Conservation (phyloP, 2,113 vertebrate genomes). For the zebrafish (Danio rerio) region DNA sequence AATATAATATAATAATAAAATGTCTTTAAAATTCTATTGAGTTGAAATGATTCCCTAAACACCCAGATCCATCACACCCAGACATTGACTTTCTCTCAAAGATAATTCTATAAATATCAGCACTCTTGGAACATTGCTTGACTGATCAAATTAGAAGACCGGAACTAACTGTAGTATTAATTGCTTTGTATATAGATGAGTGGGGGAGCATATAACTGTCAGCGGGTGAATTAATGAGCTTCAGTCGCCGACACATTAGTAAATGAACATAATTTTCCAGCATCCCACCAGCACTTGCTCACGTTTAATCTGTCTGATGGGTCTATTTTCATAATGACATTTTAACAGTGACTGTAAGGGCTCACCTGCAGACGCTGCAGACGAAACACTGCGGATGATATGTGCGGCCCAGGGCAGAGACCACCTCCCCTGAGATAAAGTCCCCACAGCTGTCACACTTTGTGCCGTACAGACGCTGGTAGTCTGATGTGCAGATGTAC, state of each 20-base stretch:
- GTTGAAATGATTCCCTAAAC: neutral
- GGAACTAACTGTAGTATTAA: slow-evolving; percentile 1
- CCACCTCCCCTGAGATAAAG: slow-evolving; percentile 98
- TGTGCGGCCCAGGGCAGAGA: slow-evolving; percentile 94
- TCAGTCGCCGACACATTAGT: neutral
- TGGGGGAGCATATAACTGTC: slow-evolving; percentile 16
- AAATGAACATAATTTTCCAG: slow-evolving; percentile 13
- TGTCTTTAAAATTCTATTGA: neutral
- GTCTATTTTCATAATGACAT: neutral
- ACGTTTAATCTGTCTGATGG: neutral
- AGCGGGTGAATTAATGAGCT: slow-evolving; percentile 14
- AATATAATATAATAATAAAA: too few species aligned
- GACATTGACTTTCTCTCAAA: neutral
- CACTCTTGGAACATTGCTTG: neutral
- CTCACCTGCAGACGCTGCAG: slow-evolving; percentile 95
- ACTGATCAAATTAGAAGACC: slow-evolving; percentile 6
- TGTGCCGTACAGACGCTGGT: slow-evolving; percentile 96
- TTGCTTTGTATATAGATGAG: slow-evolving; percentile 3
- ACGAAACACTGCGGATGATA: slow-evolving; percentile 99
- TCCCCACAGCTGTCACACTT: slow-evolving; percentile 94
- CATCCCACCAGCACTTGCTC: neutral
- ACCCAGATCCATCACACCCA: neutral
- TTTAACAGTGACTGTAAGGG: neutral
- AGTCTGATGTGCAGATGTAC: slow-evolving; percentile 97
- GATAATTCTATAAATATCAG: neutral